Conservation (phyloP, 2,888 invertebrate species). For the Lumbricus terrestris region DNA sequence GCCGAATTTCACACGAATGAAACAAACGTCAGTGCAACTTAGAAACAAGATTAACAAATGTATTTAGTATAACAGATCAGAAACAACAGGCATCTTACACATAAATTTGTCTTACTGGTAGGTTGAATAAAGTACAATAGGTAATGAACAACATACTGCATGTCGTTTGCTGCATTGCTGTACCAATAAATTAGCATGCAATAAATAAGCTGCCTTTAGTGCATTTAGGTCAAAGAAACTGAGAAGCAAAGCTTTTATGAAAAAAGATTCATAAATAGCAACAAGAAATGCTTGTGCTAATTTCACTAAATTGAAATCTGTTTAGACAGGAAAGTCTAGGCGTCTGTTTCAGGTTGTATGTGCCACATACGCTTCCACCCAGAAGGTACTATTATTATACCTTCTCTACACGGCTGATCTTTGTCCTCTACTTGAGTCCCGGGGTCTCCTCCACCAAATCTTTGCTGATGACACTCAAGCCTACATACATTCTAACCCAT, state of each 20-base stretch:
- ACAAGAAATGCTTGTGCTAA: neutral
- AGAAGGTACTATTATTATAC: too few relatives aligned
- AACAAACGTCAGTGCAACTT: neutral
- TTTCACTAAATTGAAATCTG: neutral
- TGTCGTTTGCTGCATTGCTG: neutral
- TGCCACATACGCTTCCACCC: neutral
- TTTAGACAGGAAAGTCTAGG: neutral
- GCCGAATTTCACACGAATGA: neutral
- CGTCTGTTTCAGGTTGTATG: neutral
- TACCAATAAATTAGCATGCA: neutral
- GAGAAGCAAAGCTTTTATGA: too few relatives aligned
- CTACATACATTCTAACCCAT: too few relatives aligned
- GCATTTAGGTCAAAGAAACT: neutral
- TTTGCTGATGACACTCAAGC: too few relatives aligned
- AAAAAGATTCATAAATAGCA: neutral
- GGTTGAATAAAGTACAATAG: neutral
- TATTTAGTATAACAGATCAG: neutral
- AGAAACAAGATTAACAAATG: neutral
- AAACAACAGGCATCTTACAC: neutral
- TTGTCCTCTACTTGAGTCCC: too few relatives aligned
- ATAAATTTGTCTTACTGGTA: neutral
- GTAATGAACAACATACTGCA: neutral
- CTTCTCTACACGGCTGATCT: too few relatives aligned
- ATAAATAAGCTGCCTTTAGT: neutral
- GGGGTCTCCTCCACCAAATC: too few relatives aligned